A percentile compares a stretch with the other conserved stretches of the same genome.
Evolutionary conservation across 2,113 vertebrate genomes (phyloP).

Genomic region (Azemiops feae): DNA sequence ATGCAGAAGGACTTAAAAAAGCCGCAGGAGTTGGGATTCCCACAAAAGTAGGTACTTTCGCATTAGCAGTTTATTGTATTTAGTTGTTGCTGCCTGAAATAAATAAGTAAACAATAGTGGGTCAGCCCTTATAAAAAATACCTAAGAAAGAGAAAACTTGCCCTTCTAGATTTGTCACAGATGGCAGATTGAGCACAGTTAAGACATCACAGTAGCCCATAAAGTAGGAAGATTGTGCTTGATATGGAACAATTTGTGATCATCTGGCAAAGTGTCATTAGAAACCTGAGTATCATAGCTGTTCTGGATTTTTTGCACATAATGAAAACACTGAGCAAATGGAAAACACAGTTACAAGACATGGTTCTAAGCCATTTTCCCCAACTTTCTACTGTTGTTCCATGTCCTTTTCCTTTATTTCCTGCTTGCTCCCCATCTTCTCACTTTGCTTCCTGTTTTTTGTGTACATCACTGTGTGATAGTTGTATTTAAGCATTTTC

Average conservation of each 20-base stretch:
- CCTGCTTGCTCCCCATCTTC: background rate
- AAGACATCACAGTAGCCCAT: background rate
- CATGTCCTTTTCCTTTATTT: background rate
- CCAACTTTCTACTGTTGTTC: background rate
- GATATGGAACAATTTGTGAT: background rate
- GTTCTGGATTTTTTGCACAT: background rate
- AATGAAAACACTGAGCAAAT: background rate
- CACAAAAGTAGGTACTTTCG: slow-evolving; percentile 78
- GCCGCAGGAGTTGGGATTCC: slow-evolving; percentile 87
- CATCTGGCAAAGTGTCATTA: background rate
- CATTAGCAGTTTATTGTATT: background rate
- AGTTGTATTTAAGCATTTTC: background rate
- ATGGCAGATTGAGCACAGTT: background rate
- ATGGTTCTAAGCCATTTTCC: background rate
- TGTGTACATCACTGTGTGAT: background rate
- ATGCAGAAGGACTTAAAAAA: slow-evolving; percentile 84
- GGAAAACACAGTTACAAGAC: background rate
- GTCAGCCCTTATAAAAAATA: background rate
- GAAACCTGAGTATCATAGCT: background rate
- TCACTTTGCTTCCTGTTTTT: background rate
- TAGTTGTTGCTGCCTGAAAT: background rate
- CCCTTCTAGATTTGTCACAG: background rate
- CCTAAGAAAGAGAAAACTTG: background rate
- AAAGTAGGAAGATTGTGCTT: background rate
- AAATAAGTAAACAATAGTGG: background rate